These are phyloP conservation scores for Salvelinus sp. DNA, from an alignment of 2,113 vertebrate genomes.

Conservation along the genomic window DNA sequence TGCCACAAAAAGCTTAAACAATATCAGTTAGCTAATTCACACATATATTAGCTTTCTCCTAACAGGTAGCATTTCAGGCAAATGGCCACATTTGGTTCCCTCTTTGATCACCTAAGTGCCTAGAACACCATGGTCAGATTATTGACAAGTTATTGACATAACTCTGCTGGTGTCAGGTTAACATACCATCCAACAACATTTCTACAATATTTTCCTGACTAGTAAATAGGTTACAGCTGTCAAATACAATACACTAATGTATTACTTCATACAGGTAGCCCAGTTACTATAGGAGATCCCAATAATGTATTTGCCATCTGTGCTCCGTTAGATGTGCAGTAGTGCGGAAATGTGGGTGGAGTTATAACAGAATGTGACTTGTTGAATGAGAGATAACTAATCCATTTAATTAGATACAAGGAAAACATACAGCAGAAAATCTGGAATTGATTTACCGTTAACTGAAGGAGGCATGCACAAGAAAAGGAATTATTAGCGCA, in stretches of 20 bases:
- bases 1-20: constrained; percentile 31
- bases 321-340: constrained; percentile 50
- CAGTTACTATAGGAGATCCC: constrained; percentile 17
- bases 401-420: constrained; percentile 39
- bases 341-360: constrained; percentile 14
- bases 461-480: constrained; percentile 76
- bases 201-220: not conserved
- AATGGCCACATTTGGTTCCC: constrained; percentile 50
- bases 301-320: constrained; percentile 58
- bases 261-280: too few species aligned
- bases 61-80: constrained; percentile 57
- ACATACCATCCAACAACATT: not conserved
- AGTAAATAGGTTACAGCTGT: not conserved
- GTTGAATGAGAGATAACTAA: constrained; percentile 30
- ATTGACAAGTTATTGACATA: not conserved
- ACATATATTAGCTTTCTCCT: constrained; percentile 7
- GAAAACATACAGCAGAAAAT: constrained; percentile 44
- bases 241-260: not conserved
- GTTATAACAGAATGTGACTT: not conserved
- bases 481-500: constrained; percentile 59
- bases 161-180: not conserved
- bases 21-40: constrained; percentile 34
- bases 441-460: constrained; percentile 76
- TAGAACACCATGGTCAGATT: not conserved
- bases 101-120: not conserved